Evolutionary conservation across 2,113 vertebrate genomes (phyloP), one percentile per base, ranked within the genome.

Genomic region (Eurypyga helias): DNA sequence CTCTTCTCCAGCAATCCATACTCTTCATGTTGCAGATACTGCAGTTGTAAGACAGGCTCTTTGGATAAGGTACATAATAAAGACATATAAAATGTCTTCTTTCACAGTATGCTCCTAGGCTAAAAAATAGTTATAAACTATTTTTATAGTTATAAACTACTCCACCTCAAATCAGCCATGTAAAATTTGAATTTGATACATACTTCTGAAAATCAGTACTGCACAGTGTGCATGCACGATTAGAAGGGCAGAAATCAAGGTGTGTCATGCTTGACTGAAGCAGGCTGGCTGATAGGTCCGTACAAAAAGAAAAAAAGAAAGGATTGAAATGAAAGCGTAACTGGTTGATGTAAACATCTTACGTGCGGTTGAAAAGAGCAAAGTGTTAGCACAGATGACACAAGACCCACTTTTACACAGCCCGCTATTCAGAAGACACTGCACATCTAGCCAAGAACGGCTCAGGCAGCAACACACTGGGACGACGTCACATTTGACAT

Each of bases 401-500:
- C 23, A 41, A 54, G 38, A 75, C 25, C 15, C 11, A 51, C 11
- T 81, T 51, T 62, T 31, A 62, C 6, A 46, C 2, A 58, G 41
- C 54, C 65, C 10, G 28, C 45, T 52, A 28, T 36, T 72, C 16
- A 48, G 62, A 61, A 86, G 80, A 80, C 28, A 46, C 17, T 17
- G 17, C 26, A 49, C 25, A 43, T 31, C 49, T 10, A 70, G 54
- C 15, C 62, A 71, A 75, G 60, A 41, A 38, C 66, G 51, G 78
- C 18, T 71, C 43, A 41, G 11, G 67, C 8, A 62, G n/a, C 43
- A 61, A 48, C 16, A 58, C 20, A 52, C 46, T 41, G 43, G 43
- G 70, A 20, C 55, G 62, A 76, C 0, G 0, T 0, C 65, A 20
- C 23, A 46, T 31, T 41, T 1, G 1, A 8, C 23, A 60, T 43